Evolutionary conservation across 35 echinoderm and acorn worm species (phyloP).

Genomic region (Amphiura filiformis): DNA sequence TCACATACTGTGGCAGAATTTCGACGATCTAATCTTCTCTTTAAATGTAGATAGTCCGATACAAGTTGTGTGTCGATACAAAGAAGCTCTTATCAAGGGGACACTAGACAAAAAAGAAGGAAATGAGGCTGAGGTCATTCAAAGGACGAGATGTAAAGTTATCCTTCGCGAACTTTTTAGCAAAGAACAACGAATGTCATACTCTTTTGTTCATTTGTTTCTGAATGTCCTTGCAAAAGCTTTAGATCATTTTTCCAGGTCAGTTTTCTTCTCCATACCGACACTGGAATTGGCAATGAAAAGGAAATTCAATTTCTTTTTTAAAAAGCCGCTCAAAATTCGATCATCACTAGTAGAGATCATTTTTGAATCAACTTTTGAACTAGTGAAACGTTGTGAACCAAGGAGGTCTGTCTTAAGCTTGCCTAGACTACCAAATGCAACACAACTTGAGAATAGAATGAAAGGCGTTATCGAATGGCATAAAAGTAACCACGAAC

Average conservation of each 20-base stretch:
- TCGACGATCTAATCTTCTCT: neutral
- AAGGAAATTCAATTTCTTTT: no score
- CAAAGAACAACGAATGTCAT: no score
- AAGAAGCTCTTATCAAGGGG: conserved; percentile 4
- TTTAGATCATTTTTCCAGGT: neutral
- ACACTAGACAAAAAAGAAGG: no score
- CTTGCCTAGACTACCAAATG: neutral
- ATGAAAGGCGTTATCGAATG: conserved; percentile 19
- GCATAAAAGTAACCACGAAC: conserved; percentile 20
- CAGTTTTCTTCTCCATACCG: conserved; percentile 12
- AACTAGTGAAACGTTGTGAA: no score
- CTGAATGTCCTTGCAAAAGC: conserved; percentile 13
- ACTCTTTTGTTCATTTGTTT: conserved; percentile 20
- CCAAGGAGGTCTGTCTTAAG: neutral
- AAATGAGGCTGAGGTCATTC: no score
- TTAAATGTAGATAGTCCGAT: conserved; percentile 1
- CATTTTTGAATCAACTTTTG: neutral
- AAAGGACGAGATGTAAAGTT: no score
- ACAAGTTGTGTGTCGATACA: conserved; percentile 30
- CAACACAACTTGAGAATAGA: neutral
- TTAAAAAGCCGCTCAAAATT: no score
- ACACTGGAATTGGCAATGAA: neutral
- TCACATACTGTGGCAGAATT: conserved; percentile 23
- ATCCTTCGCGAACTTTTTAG: no score
- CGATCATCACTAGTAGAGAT: conserved; percentile 6